phyloP scores from a whole-genome alignment of 2,113 vertebrate species.

The Lasiurus cinereus region DNA sequence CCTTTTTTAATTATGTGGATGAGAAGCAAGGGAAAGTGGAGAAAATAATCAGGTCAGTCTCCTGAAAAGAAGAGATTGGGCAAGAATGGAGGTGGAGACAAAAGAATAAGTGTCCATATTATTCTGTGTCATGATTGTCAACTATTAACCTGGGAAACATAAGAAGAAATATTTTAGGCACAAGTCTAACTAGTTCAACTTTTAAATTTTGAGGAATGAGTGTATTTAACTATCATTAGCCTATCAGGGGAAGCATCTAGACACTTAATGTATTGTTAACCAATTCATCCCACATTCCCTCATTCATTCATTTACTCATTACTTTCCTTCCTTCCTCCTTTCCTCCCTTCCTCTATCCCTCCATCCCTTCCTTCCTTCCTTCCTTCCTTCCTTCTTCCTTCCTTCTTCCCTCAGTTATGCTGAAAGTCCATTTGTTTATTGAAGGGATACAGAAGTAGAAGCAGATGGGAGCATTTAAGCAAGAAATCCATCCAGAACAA shows the following conservation, averaged over 20 bases:
- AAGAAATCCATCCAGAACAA: conserved; percentile 4
- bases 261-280: background rate
- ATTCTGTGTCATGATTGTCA: background rate
- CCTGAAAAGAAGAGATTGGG: background rate
- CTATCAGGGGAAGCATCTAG: background rate
- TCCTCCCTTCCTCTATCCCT: background rate
- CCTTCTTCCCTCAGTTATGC: background rate
- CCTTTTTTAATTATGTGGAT: background rate
- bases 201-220: background rate
- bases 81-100: background rate
- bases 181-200: background rate
- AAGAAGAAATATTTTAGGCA: background rate
- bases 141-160: background rate
- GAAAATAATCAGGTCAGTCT: background rate
- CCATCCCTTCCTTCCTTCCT: too few relatives aligned
- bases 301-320: background rate
- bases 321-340: background rate
- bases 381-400: too few relatives aligned
- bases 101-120: background rate
- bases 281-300: background rate
- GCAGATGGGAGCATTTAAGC: background rate
- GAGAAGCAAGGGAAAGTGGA: background rate
- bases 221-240: background rate
- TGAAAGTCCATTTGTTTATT: conserved; percentile 20
- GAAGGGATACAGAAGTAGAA: background rate